Percentiles rank a stretch among this genome's conserved stretches.
Evolutionary conservation across 2,797 vertebrate genomes (phyloP).

Genomic region (Gorsachius magnificus): DNA sequence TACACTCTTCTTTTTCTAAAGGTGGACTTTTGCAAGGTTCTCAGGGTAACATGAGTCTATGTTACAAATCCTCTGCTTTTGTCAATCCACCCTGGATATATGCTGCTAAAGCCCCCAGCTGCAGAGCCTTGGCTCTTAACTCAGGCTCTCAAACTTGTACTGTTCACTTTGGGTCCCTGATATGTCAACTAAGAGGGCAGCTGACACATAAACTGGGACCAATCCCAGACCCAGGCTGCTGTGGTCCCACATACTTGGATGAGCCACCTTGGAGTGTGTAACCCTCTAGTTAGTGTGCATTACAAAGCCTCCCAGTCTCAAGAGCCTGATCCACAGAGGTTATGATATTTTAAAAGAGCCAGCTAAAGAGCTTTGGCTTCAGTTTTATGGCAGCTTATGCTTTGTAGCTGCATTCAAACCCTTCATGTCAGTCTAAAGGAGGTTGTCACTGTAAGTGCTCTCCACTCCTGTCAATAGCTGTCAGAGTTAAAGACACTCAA

Average conservation of each 20-base stretch:
- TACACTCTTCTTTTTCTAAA: not conserved
- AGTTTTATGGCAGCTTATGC: not conserved
- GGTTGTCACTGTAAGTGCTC: not conserved
- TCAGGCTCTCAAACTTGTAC: not conserved
- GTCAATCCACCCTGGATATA: not conserved
- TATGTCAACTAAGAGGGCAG: not conserved
- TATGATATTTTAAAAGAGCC: not conserved
- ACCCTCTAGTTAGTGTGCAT: not conserved
- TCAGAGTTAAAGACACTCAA: not conserved
- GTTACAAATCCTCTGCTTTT: not conserved
- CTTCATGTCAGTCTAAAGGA: not conserved
- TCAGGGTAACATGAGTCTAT: not conserved
- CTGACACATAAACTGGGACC: not conserved
- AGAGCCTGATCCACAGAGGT: not conserved
- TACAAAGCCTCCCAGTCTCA: not conserved
- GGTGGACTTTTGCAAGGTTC: not conserved
- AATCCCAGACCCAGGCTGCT: not conserved
- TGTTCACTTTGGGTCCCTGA: not conserved
- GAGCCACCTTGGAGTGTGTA: not conserved
- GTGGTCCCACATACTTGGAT: not conserved
- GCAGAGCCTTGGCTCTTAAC: not conserved
- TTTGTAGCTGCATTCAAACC: not conserved
- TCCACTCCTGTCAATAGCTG: not conserved
- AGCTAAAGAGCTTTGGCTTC: not conserved
- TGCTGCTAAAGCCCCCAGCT: not conserved